A percentile compares a stretch with the other conserved stretches of the same genome.
Evolutionary conservation across 2,888 invertebrate species (phyloP).

Genomic region (Cheilosia variabilis): DNA sequence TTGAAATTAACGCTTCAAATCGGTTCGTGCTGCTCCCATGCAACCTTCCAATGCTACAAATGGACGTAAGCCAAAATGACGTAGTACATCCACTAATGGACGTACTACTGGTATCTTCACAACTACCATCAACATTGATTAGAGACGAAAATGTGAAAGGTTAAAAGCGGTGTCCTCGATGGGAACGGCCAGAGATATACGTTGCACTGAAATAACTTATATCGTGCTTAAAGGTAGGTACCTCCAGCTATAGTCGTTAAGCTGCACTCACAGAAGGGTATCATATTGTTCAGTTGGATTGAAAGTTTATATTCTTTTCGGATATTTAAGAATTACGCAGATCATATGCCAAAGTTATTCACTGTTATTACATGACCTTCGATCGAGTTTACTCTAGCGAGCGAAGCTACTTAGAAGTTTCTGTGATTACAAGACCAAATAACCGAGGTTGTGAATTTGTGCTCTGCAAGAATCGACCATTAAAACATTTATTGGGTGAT

Average conservation of each 20-base stretch:
- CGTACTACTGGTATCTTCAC: too few species aligned
- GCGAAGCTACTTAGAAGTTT: too few species aligned
- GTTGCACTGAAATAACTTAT: not conserved
- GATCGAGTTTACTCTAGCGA: too few species aligned
- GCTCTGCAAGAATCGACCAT: too few species aligned
- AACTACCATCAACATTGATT: not conserved
- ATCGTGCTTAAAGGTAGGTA: not conserved
- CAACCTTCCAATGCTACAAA: constrained; percentile 9
- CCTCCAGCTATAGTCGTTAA: not conserved
- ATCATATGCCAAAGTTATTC: too few species aligned
- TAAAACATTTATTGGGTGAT: too few species aligned
- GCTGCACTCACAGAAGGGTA: constrained; percentile 7
- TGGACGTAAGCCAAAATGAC: not conserved
- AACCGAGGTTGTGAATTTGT: too few species aligned
- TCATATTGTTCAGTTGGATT: not conserved
- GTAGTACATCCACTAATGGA: too few species aligned
- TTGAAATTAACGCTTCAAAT: not conserved
- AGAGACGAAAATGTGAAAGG: constrained; percentile 3
- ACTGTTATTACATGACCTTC: too few species aligned
- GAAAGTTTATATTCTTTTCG: too few species aligned
- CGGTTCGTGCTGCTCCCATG: not conserved
- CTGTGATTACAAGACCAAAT: too few species aligned
- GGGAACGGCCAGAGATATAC: not conserved
- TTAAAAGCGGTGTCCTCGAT: not conserved
- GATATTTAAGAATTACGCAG: too few species aligned